Evolutionary conservation across 2,888 invertebrate species (phyloP).

Genomic region (Drosophila infuscata): DNA sequence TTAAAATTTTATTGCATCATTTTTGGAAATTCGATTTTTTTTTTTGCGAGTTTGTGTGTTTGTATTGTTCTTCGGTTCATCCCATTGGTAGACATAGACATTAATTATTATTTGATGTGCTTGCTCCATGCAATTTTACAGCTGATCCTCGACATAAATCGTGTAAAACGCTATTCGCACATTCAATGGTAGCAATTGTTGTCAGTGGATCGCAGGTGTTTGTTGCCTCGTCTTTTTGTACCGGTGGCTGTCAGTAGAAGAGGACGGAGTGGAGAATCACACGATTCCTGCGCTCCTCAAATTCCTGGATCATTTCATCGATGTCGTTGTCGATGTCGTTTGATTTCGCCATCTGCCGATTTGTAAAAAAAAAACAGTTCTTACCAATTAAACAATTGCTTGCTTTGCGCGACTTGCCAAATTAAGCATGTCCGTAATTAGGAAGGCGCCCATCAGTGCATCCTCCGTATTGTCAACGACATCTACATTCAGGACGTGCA

Average conservation of each 20-base stretch:
- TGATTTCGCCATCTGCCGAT: conserved; percentile 63
- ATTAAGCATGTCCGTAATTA: conserved; percentile 97
- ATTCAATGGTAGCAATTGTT: conserved; percentile 25
- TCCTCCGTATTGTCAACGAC: conserved; percentile 99
- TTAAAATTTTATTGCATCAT: conserved; percentile 50
- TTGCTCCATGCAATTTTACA: conserved; percentile 37
- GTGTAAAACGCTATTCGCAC: conserved; percentile 6
- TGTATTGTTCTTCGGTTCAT: conserved; percentile 22
- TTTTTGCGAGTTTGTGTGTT: conserved; percentile 8
- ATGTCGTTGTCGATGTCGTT: conserved; percentile 71
- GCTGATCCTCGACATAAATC: conserved; percentile 11
- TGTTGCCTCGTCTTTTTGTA: conserved; percentile 27
- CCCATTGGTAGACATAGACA: conserved; percentile 24
- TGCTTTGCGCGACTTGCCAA: conserved; percentile 87
- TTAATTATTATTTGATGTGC: conserved; percentile 32
- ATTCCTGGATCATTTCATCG: conserved; percentile 73
- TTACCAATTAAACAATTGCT: neutral
- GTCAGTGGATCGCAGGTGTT: conserved; percentile 54
- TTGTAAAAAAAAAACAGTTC: neutral
- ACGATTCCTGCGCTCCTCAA: conserved; percentile 70
- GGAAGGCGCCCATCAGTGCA: conserved; percentile 98
- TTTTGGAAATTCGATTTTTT: conserved; percentile 3
- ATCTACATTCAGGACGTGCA: conserved; percentile 99
- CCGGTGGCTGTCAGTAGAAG: conserved; percentile 72
- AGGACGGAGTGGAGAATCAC: conserved; percentile 70